Evolutionary conservation across 2,888 invertebrate genomes (phyloP).

Genomic region (Eupithecia dodoneata): DNA sequence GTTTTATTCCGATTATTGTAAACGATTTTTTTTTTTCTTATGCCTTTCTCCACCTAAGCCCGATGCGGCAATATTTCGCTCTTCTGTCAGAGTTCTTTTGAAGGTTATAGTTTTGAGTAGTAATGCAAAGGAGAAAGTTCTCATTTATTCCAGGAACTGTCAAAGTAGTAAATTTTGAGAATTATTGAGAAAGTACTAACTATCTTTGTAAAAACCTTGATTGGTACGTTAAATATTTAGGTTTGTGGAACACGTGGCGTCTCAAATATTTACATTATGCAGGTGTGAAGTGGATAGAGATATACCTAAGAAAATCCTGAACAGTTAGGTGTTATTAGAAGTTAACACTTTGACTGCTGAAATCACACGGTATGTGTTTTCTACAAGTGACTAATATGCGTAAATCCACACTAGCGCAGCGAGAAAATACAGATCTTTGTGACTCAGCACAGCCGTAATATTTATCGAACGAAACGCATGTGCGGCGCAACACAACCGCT

Average conservation of each 20-base stretch:
- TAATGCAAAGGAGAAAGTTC: neutral
- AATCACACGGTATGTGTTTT: too few relatives aligned
- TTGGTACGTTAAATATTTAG: neutral
- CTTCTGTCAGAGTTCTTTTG: neutral
- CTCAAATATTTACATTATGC: conserved; percentile 1
- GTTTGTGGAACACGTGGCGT: neutral
- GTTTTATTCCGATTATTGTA: neutral
- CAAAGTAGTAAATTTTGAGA: neutral
- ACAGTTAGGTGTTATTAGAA: neutral
- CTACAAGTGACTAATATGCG: too few relatives aligned
- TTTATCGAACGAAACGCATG: too few relatives aligned
- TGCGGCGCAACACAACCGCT: too few relatives aligned
- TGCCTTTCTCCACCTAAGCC: neutral
- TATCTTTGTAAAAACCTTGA: conserved; percentile 2
- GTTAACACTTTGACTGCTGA: too few relatives aligned
- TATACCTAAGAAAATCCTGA: neutral
- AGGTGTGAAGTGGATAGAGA: neutral
- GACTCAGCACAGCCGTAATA: too few relatives aligned
- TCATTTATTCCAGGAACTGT: neutral
- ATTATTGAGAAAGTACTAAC: too few relatives aligned
- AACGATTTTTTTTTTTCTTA: neutral
- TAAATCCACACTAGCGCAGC: too few relatives aligned
- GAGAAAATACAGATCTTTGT: too few relatives aligned
- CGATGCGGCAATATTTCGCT: neutral
- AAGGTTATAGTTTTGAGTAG: too few relatives aligned